Conservation (phyloP, 2,797 vertebrate species). For the Nasua narica region DNA sequence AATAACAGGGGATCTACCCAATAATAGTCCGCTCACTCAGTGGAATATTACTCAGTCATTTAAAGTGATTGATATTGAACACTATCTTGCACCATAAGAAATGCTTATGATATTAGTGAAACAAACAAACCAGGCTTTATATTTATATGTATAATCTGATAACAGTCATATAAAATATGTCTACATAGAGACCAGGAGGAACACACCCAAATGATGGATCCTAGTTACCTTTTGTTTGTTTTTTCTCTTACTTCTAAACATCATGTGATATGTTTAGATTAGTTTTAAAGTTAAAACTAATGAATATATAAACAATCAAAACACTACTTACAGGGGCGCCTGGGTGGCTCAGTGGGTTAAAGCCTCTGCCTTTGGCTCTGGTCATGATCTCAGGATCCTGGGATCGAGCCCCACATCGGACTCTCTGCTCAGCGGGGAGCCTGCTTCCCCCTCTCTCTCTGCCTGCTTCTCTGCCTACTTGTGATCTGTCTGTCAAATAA, state of each 20-base stretch:
- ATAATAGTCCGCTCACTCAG: not conserved
- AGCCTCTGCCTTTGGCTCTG: too few relatives aligned
- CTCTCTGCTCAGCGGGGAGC: too few relatives aligned
- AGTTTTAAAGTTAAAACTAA: constrained; percentile 52
- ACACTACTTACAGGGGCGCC: too few relatives aligned
- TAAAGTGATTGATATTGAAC: not conserved
- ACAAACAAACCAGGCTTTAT: not conserved
- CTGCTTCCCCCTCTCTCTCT: too few relatives aligned
- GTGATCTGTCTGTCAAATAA: too few relatives aligned
- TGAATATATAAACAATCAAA: constrained; percentile 28
- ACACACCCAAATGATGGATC: not conserved
- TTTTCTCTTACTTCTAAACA: constrained; percentile 45
- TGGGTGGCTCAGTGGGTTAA: too few relatives aligned
- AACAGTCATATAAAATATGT: not conserved
- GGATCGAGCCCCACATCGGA: too few relatives aligned
- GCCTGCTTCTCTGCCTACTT: too few relatives aligned
- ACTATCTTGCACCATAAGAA: not conserved
- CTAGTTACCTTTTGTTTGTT: not conserved
- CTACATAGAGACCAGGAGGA: not conserved
- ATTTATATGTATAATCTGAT: not conserved
- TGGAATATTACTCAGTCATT: not conserved
- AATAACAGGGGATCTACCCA: not conserved
- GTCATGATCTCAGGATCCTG: too few relatives aligned
- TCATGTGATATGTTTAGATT: constrained; percentile 11
- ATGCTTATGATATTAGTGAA: not conserved